phyloP scores from a whole-genome alignment of 2,113 vertebrate species.

The Thalassoma bifasciatum region DNA sequence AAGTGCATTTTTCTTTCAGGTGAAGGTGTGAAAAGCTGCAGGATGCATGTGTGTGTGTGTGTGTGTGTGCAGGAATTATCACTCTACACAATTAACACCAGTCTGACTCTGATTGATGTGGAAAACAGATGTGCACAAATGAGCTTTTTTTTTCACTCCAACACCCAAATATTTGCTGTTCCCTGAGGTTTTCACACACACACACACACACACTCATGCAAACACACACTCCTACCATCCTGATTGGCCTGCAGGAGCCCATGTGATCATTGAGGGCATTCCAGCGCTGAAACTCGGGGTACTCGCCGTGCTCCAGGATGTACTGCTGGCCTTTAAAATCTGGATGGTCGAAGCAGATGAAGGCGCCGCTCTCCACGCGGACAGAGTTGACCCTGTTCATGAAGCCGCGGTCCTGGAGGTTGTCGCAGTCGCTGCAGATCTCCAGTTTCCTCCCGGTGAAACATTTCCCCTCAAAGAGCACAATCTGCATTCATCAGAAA shows the following conservation, averaged over 20 bases:
- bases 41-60: neutral
- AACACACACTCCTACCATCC: conserved; percentile 85
- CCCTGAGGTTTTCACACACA: conserved; percentile 28
- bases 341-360: conserved; percentile 90
- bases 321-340: conserved; percentile 94
- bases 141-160: conserved; percentile 6
- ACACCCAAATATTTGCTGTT: conserved; percentile 45
- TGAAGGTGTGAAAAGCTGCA: conserved; percentile 5
- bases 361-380: conserved; percentile 90
- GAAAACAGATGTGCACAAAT: conserved; percentile 15
- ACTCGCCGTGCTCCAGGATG: conserved; percentile 90
- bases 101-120: conserved; percentile 10
- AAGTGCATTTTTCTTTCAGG: conserved; percentile 18
- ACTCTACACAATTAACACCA: neutral
- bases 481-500: conserved; percentile 80
- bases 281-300: conserved; percentile 92
- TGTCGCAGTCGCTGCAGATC: conserved; percentile 88
- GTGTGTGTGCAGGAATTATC: neutral
- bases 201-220: conserved; percentile 1
- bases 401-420: conserved; percentile 93
- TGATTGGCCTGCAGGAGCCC: conserved; percentile 91
- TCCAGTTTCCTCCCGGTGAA: conserved; percentile 92
- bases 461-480: conserved; percentile 91
- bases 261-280: conserved; percentile 91
- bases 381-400: conserved; percentile 92